These are phyloP conservation scores for Paralichthys olivaceus DNA, from an alignment of 2,113 vertebrate genomes.

Conservation along the genomic window DNA sequence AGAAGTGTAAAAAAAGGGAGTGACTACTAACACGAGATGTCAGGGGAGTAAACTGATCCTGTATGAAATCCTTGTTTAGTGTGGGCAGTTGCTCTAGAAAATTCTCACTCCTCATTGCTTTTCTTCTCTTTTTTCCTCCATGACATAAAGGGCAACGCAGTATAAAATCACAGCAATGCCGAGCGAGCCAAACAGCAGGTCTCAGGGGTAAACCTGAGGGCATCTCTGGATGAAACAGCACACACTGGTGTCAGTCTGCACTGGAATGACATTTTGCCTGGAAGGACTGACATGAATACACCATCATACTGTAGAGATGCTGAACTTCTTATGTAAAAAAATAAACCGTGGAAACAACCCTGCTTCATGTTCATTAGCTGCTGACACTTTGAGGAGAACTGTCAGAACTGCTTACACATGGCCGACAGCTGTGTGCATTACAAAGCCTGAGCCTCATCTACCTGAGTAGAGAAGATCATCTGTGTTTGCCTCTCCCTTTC, in stretches of 20 bases:
- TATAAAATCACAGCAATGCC: neutral
- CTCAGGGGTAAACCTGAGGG: neutral
- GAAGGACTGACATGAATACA: neutral
- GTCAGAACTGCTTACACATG: conserved; percentile 17
- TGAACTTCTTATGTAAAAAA: neutral
- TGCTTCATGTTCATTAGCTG: conserved; percentile 17
- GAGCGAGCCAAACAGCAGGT: neutral
- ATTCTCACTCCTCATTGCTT: neutral
- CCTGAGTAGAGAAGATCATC: conserved; percentile 33
- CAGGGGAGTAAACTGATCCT: neutral
- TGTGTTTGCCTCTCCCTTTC: conserved; percentile 16
- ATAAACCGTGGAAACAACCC: conserved; percentile 9
- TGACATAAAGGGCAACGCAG: neutral
- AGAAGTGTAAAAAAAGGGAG: neutral
- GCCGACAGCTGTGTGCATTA: conserved; percentile 41
- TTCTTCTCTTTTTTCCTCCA: neutral
- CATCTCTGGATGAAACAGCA: neutral
- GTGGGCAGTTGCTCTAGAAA: neutral
- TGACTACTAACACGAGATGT: conserved; percentile 7
- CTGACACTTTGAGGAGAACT: conserved; percentile 33
- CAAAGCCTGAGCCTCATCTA: conserved; percentile 38
- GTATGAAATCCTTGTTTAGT: conserved; percentile 3
- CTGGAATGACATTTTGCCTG: conserved; percentile 1
- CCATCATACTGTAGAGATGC: conserved; percentile 7
- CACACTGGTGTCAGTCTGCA: neutral